These are phyloP conservation scores for Agelas oroides DNA, from an alignment of 37 sponge, comb jelly and placozoan genomes.

Conservation along the genomic window DNA sequence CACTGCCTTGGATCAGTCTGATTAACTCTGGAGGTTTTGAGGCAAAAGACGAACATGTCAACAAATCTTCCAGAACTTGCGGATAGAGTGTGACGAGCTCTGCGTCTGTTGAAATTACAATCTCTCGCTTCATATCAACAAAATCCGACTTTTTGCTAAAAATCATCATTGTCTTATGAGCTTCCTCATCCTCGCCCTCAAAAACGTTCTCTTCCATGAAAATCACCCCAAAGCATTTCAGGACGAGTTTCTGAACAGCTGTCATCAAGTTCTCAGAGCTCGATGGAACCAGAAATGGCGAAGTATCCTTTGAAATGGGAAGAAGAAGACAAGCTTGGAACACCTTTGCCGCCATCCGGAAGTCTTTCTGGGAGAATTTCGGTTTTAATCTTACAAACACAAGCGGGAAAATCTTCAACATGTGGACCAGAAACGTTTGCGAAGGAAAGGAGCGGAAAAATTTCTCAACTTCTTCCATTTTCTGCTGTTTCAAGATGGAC, in stretches of 20 bases:
- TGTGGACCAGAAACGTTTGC: slow-evolving; percentile 59
- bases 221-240: slow-evolving; percentile 31
- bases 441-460: slow-evolving; percentile 51
- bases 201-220: slow-evolving; percentile 32
- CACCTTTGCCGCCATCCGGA: slow-evolving; percentile 6
- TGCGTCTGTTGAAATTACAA: not conserved
- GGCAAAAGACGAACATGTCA: slow-evolving; percentile 28
- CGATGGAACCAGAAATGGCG: slow-evolving; percentile 85
- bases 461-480: slow-evolving; percentile 6
- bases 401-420: slow-evolving; percentile 53
- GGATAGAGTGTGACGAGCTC: slow-evolving; percentile 13
- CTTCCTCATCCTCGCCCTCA: not conserved
- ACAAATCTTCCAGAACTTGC: slow-evolving; percentile 38
- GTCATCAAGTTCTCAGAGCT: slow-evolving; percentile 55
- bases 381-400: not conserved
- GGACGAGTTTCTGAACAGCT: slow-evolving; percentile 57
- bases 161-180: slow-evolving; percentile 11
- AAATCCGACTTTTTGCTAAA: not conserved
- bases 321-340: slow-evolving; percentile 26
- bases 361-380: not conserved
- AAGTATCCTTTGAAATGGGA: slow-evolving; percentile 76
- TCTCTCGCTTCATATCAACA: slow-evolving; percentile 3
- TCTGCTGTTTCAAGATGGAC: not conserved
- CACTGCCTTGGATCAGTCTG: not conserved
- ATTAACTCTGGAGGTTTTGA: slow-evolving; percentile 17